Conservation (phyloP, 2,888 invertebrate species). For the Odontocolon sp. region DNA sequence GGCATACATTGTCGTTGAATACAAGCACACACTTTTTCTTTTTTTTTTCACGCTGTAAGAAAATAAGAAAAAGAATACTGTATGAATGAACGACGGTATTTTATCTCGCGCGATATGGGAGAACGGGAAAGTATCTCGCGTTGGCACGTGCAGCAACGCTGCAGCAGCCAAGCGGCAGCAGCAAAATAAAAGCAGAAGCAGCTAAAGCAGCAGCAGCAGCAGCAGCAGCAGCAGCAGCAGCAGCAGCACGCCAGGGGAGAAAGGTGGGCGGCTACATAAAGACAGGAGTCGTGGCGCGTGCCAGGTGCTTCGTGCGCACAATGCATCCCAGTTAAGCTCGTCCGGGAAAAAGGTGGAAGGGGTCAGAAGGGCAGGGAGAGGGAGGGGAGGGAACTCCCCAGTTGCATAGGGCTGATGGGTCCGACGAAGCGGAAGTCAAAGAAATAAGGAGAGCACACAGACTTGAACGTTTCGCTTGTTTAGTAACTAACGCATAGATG, state of each 20-base stretch:
- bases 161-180: slow-evolving; percentile 28
- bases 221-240: slow-evolving; percentile 35
- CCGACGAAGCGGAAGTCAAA: slow-evolving; percentile 75
- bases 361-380: not conserved
- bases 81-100: slow-evolving; percentile 50
- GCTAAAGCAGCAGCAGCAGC: slow-evolving; percentile 47
- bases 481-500: not conserved
- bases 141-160: slow-evolving; percentile 53
- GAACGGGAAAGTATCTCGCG: slow-evolving; percentile 42
- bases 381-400: slow-evolving; percentile 51
- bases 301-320: slow-evolving; percentile 78
- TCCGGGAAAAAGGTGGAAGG: slow-evolving; percentile 39
- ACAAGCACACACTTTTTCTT: slow-evolving; percentile 21
- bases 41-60: slow-evolving; percentile 15
- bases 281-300: slow-evolving; percentile 74
- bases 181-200: slow-evolving; percentile 45
- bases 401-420: slow-evolving; percentile 59
- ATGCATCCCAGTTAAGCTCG: slow-evolving; percentile 75
- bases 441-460: slow-evolving; percentile 73
- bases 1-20: slow-evolving; percentile 9
- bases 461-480: slow-evolving; percentile 48
- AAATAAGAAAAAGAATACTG: slow-evolving; percentile 35
- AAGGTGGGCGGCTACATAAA: slow-evolving; percentile 71
- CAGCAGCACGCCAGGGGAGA: slow-evolving; percentile 45
- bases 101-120: slow-evolving; percentile 48